phyloP scores from a whole-genome alignment of 2,113 vertebrate species.

The Lepus americanus region DNA sequence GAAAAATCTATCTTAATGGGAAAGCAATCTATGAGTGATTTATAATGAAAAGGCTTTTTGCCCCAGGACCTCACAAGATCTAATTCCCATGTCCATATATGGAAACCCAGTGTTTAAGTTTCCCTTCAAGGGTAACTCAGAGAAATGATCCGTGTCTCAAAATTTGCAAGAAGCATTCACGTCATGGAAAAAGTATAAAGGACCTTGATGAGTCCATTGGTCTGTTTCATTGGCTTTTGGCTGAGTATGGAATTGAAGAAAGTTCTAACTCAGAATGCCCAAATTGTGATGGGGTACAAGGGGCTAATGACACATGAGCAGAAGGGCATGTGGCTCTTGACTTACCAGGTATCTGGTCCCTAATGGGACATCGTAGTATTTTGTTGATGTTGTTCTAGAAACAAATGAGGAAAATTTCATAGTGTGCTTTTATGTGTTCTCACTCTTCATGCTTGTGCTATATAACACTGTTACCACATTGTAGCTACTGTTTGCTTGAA shows the following conservation, averaged over 20 bases:
- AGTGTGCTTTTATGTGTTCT: neutral
- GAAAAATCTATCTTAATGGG: conserved; percentile 54
- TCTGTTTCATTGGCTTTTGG: conserved; percentile 23
- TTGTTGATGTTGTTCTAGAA: neutral
- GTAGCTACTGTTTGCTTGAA: neutral
- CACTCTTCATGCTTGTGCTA: neutral
- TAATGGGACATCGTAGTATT: neutral
- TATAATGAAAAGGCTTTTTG: conserved; percentile 32
- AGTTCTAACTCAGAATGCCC: neutral
- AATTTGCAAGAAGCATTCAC: conserved; percentile 29
- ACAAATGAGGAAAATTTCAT: neutral
- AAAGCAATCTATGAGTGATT: conserved; percentile 57
- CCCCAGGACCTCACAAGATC: conserved; percentile 28
- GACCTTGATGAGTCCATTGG: neutral
- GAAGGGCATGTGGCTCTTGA: neutral
- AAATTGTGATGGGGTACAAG: neutral
- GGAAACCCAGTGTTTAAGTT: conserved; percentile 46
- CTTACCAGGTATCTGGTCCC: neutral
- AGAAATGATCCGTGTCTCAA: conserved; percentile 62
- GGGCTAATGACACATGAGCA: neutral
- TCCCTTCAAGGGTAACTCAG: neutral
- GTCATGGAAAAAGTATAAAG: conserved; percentile 23
- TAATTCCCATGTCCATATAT: conserved; percentile 28
- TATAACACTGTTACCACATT: neutral
- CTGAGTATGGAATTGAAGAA: neutral